Percentiles rank a stretch among this genome's conserved stretches.
Conservation (phyloP, 1,140 invertebrate species). For the Apocrypta bakeri region DNA sequence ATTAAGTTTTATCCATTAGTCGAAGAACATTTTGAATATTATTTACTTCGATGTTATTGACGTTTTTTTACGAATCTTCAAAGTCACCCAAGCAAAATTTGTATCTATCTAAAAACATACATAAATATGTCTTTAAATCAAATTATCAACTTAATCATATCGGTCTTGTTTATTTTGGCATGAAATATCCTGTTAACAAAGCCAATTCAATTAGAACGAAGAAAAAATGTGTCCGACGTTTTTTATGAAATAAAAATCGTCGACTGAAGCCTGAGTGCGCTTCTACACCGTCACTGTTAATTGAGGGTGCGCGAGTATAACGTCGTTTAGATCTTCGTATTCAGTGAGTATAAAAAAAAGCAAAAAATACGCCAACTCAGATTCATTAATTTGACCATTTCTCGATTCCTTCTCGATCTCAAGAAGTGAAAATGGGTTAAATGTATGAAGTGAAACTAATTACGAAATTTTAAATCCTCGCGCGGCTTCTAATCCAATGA, state of each 20-base stretch:
- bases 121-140: too few species aligned
- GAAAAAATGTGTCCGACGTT: background rate
- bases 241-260: slow-evolving; percentile 11
- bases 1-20: too few species aligned
- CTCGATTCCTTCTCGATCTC: background rate
- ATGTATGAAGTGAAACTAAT: background rate
- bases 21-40: too few species aligned
- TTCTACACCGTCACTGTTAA: background rate
- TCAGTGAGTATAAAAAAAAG: too few species aligned
- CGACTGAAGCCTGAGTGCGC: background rate
- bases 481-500: background rate
- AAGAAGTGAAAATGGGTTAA: background rate
- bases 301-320: background rate
- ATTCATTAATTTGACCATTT: background rate
- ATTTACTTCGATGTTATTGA: too few species aligned
- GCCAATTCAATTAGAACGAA: background rate
- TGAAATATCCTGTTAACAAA: background rate
- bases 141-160: too few species aligned
- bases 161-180: too few species aligned
- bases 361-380: background rate
- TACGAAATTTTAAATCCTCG: too few species aligned
- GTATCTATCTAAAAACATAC: too few species aligned
- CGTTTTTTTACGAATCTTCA: too few species aligned
- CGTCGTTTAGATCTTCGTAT: too few species aligned
- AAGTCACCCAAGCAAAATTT: too few species aligned